phyloP scores from a whole-genome alignment of 2,113 vertebrate genomes.

The Lamprotornis superbus region DNA sequence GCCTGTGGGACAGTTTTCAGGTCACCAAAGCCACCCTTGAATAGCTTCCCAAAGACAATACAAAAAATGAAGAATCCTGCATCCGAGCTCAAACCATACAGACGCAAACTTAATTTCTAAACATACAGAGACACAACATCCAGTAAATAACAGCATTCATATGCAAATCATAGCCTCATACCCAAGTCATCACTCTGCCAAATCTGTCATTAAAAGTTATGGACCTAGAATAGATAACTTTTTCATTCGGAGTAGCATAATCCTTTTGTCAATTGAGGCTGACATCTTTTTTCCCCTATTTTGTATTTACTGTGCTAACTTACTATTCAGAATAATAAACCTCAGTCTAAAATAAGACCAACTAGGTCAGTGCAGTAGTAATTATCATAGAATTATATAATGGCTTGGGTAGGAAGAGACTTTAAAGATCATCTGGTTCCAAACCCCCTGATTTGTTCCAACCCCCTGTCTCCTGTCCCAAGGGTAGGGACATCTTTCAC shows the following conservation, averaged over 20 bases:
- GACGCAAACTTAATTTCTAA: background rate
- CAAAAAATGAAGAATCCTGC: background rate
- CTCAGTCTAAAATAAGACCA: background rate
- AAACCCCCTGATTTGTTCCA: background rate
- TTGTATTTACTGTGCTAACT: background rate
- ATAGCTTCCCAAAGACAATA: background rate
- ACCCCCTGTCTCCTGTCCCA: background rate
- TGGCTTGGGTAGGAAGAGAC: background rate
- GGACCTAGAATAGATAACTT: background rate
- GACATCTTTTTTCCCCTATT: background rate
- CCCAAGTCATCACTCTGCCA: background rate
- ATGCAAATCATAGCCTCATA: background rate
- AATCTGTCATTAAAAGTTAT: background rate
- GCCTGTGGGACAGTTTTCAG: background rate
- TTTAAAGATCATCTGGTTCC: background rate
- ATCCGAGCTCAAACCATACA: background rate
- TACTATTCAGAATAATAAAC: background rate
- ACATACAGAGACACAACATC: background rate
- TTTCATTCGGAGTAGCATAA: background rate
- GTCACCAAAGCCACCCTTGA: background rate
- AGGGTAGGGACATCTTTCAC: background rate
- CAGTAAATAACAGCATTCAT: background rate
- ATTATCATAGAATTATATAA: background rate
- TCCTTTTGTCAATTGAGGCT: background rate
- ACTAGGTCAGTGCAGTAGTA: background rate